These are phyloP conservation scores for Cerastis rubricosa DNA, from an alignment of 2,888 invertebrate genomes.

Conservation along the genomic window DNA sequence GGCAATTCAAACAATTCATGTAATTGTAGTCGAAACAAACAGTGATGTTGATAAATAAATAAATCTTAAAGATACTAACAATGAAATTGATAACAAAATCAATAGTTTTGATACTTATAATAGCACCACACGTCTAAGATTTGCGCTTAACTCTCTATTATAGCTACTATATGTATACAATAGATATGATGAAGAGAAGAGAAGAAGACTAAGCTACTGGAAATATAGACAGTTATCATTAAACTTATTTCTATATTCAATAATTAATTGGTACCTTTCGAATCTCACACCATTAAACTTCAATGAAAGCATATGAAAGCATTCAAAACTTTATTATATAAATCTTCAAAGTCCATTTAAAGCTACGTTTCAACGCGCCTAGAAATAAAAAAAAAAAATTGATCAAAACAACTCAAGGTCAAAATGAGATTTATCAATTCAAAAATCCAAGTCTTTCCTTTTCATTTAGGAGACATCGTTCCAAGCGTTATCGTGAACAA, in stretches of 20 bases:
- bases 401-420: slow-evolving; percentile 2
- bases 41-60: neutral
- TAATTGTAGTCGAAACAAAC: slow-evolving; percentile 8
- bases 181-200: slow-evolving; percentile 78
- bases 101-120: slow-evolving; percentile 68
- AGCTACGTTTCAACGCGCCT: slow-evolving; percentile 43
- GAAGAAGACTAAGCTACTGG: slow-evolving; percentile 65
- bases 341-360: slow-evolving; percentile 40
- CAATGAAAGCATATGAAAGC: slow-evolving; percentile 48
- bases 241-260: slow-evolving; percentile 51
- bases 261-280: slow-evolving; percentile 67
- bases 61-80: slow-evolving; percentile 4
- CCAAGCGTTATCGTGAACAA: slow-evolving; percentile 33
- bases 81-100: slow-evolving; percentile 29
- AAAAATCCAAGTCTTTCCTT: slow-evolving; percentile 5
- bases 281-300: slow-evolving; percentile 54
- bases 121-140: slow-evolving; percentile 85
- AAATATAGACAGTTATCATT: slow-evolving; percentile 69
- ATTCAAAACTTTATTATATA: slow-evolving; percentile 24
- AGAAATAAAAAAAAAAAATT: slow-evolving; percentile 6
- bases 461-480: slow-evolving; percentile 5
- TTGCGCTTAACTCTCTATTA: slow-evolving; percentile 64
- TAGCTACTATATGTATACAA: slow-evolving; percentile 59
- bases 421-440: slow-evolving; percentile 8
- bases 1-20: slow-evolving; percentile 34